These are phyloP conservation scores for Pyrocoelia pectoralis DNA, from an alignment of 2,888 invertebrate genomes.

Conservation along the genomic window DNA sequence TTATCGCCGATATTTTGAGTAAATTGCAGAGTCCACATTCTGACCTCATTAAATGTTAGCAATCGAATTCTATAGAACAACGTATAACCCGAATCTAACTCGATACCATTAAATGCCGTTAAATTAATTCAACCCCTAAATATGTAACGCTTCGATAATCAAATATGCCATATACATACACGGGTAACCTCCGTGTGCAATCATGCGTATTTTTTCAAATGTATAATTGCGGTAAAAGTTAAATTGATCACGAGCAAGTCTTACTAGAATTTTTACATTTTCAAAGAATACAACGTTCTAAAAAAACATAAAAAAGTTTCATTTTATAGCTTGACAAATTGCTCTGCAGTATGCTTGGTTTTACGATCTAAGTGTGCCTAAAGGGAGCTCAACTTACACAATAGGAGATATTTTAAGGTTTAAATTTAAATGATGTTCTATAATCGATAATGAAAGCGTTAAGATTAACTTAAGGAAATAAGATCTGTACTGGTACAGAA, in stretches of 20 bases:
- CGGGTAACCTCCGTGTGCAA: conserved; percentile 15
- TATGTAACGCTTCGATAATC: conserved; percentile 38
- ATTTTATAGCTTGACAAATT: conserved; percentile 1
- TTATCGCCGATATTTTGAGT: conserved; percentile 46
- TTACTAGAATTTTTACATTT: not conserved
- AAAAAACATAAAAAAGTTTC: not conserved
- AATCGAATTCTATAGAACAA: conserved; percentile 51
- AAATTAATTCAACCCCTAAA: conserved; percentile 47
- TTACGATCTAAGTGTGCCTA: not conserved
- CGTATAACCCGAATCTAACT: conserved; percentile 50
- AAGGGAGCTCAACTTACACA: no score
- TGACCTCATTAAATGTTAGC: conserved; percentile 56
- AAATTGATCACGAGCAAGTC: not conserved
- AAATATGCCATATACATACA: conserved; percentile 25
- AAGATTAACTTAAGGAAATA: no score
- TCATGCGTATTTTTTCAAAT: not conserved
- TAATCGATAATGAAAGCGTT: no score
- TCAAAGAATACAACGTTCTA: not conserved
- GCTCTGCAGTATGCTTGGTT: not conserved
- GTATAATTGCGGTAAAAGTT: not conserved
- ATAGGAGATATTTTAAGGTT: no score
- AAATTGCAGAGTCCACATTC: conserved; percentile 39
- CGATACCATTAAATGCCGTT: conserved; percentile 51
- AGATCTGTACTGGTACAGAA: no score
- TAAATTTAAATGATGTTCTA: no score